Percentiles rank a stretch among this genome's conserved stretches.
phyloP scores from a whole-genome alignment of 2,113 vertebrate species.

The Atrichornis clamosus region DNA sequence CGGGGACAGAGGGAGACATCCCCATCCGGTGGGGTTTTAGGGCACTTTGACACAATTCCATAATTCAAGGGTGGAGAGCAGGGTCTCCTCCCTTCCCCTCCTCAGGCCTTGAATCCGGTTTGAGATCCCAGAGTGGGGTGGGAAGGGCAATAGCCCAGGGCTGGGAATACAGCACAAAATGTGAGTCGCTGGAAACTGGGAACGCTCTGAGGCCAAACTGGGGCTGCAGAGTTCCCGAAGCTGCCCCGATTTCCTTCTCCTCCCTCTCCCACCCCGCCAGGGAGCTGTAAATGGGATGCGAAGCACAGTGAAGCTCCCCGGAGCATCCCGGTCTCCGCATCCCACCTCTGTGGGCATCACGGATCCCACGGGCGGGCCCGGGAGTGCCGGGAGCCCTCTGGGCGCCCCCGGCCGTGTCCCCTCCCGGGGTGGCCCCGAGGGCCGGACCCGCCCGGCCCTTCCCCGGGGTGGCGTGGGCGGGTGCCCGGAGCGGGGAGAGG shows the following conservation, averaged over 20 bases:
- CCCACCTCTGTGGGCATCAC: fast-evolving
- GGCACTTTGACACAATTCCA: background rate
- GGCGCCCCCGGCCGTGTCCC: background rate
- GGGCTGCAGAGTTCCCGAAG: background rate
- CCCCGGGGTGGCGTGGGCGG: background rate
- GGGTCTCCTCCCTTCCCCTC: background rate
- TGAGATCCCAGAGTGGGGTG: background rate
- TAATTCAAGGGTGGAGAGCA: background rate
- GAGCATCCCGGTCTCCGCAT: background rate
- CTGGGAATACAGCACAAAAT: fast-evolving
- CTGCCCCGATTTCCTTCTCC: background rate
- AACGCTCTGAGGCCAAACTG: background rate
- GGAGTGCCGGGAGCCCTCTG: fast-evolving
- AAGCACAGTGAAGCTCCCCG: fast-evolving
- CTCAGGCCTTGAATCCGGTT: background rate
- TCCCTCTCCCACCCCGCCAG: fast-evolving
- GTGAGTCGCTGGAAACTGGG: background rate
- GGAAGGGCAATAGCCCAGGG: background rate
- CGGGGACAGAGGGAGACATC: background rate
- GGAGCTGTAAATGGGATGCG: background rate
- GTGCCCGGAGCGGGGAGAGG: background rate
- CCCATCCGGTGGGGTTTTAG: background rate
- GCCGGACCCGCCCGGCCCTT: background rate
- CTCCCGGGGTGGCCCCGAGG: background rate
- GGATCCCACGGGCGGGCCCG: fast-evolving